Evolutionary conservation across 1,140 invertebrate species (phyloP).

Genomic region (Drosophila murphyi): DNA sequence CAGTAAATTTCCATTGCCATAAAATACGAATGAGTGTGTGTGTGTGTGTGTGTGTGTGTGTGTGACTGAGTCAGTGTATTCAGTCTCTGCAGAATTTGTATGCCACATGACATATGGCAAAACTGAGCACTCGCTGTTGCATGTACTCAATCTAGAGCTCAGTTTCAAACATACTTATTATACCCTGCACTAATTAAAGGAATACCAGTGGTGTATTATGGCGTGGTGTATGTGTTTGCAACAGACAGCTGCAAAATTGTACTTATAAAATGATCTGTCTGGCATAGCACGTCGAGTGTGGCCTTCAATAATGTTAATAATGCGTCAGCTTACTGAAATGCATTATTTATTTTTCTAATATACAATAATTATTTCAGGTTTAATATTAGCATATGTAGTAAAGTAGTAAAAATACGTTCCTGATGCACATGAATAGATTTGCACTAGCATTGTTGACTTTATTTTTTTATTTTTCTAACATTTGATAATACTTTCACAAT

Average conservation of each 20-base stretch:
- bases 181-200: neutral
- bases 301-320: neutral
- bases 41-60: too few species aligned
- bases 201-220: neutral
- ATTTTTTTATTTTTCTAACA: too few species aligned
- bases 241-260: neutral
- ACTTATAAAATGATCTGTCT: neutral
- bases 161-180: constrained; percentile 9
- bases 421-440: too few species aligned
- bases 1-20: neutral
- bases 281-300: too few species aligned
- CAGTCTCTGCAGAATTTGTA: constrained; percentile 13
- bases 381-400: too few species aligned
- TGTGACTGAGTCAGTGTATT: too few species aligned
- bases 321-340: neutral
- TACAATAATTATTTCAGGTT: too few species aligned
- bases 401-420: too few species aligned
- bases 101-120: constrained; percentile 19
- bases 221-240: too few species aligned
- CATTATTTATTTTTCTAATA: too few species aligned
- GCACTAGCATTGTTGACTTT: too few species aligned
- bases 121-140: constrained; percentile 11
- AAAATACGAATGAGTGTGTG: neutral
- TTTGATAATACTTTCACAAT: too few species aligned
- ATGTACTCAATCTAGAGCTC: neutral